Evolutionary conservation across 2,797 vertebrate genomes (phyloP).

Genomic region (Pitangus sulphuratus): DNA sequence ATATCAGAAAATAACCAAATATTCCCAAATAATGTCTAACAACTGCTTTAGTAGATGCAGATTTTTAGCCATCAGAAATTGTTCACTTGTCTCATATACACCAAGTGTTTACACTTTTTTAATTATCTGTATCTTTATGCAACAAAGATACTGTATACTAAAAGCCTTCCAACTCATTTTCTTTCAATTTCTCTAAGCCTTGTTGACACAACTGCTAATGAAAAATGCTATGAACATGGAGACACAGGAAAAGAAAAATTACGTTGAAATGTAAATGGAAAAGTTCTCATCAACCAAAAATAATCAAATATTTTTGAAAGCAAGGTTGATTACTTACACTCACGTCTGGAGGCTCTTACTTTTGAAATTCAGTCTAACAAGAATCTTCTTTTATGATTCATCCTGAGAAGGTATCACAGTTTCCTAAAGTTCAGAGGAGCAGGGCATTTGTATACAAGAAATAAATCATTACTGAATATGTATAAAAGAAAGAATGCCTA

Average conservation of each 20-base stretch:
- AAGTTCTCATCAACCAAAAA: background rate
- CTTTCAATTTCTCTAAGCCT: background rate
- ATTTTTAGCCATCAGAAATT: background rate
- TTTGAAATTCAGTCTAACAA: background rate
- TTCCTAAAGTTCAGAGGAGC: background rate
- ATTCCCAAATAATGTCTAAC: background rate
- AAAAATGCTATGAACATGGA: background rate
- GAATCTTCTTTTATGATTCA: background rate
- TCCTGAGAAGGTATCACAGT: background rate
- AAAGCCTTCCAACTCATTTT: background rate
- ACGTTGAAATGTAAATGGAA: background rate
- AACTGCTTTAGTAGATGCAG: background rate
- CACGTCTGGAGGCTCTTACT: background rate
- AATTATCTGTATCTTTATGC: background rate
- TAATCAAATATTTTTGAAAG: background rate
- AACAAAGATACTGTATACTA: background rate
- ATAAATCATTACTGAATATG: background rate
- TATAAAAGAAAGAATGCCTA: background rate
- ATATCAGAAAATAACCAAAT: background rate
- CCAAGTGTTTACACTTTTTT: accelerated
- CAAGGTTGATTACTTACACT: background rate
- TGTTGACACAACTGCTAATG: background rate
- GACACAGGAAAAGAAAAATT: background rate
- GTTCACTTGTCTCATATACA: background rate
- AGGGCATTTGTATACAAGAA: background rate